Conservation (phyloP, 2,888 invertebrate genomes). For the Zygogramma bicolorata region DNA sequence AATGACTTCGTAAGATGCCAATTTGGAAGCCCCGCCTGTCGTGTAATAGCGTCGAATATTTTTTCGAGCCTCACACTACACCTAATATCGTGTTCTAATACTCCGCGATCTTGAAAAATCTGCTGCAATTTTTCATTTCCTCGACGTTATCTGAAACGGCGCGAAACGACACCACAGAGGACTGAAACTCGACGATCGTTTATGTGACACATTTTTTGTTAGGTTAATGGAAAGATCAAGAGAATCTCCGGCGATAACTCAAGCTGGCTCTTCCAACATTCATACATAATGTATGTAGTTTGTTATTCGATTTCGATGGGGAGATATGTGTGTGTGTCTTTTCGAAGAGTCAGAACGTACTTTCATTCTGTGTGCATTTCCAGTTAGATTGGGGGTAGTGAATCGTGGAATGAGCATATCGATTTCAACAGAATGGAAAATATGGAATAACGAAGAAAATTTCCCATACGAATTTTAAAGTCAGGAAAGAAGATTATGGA, state of each 20-base stretch:
- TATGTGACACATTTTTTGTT: conserved; percentile 18
- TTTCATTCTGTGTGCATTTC: no score
- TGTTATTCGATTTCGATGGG: conserved; percentile 1
- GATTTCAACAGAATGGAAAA: no score
- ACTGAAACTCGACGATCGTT: conserved; percentile 11
- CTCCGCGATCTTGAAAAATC: conserved; percentile 7
- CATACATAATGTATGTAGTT: conserved; percentile 11
- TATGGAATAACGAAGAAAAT: no score
- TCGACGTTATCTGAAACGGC: not conserved
- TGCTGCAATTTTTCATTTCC: not conserved
- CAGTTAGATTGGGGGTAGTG: no score
- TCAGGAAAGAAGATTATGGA: no score
- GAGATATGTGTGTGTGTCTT: not conserved
- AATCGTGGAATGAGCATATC: no score
- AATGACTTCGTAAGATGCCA: not conserved
- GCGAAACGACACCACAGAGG: conserved; percentile 1
- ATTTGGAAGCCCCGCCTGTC: not conserved
- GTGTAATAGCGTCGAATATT: conserved; percentile 4
- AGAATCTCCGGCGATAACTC: conserved; percentile 9
- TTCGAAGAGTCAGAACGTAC: not conserved
- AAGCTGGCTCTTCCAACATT: conserved; percentile 7
- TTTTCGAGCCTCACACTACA: not conserved
- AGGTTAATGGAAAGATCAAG: conserved; percentile 8
- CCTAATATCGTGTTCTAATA: conserved; percentile 22
- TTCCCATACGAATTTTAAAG: no score